Evolutionary conservation across 2,113 vertebrate species (phyloP).

Genomic region (Chiloscyllium plagiosum): DNA sequence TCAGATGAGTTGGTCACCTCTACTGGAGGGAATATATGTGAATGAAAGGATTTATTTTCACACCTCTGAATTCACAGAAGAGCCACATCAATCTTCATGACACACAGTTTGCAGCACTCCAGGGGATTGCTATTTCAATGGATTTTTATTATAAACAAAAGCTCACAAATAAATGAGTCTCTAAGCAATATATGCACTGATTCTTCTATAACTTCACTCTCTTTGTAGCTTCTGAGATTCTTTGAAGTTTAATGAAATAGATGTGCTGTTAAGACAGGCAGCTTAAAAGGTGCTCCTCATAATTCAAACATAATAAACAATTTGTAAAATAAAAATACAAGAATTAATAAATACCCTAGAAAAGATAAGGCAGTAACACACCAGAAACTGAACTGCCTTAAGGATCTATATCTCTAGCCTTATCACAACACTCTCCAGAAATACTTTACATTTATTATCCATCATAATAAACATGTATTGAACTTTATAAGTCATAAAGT

Average conservation of each 20-base stretch:
- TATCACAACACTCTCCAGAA: background rate
- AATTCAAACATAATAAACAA: background rate
- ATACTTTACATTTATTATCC: background rate
- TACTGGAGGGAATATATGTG: background rate
- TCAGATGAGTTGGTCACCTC: background rate
- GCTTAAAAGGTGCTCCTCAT: background rate
- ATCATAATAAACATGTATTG: background rate
- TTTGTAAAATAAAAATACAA: background rate
- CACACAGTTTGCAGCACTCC: background rate
- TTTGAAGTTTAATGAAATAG: background rate
- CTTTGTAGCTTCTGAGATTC: background rate
- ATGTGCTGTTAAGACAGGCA: background rate
- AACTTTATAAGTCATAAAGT: background rate
- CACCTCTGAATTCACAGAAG: background rate
- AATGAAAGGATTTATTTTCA: slow-evolving; percentile 1
- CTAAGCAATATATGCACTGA: background rate
- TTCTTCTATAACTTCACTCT: background rate
- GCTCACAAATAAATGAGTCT: background rate
- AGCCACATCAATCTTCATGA: background rate
- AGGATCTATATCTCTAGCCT: background rate
- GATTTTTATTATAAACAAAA: background rate
- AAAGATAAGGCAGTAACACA: background rate
- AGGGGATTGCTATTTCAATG: background rate
- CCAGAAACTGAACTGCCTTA: background rate
- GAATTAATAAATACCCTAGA: background rate